These are phyloP conservation scores for Sceloporus tristichus DNA, from an alignment of 2,113 vertebrate species.

Conservation along the genomic window DNA sequence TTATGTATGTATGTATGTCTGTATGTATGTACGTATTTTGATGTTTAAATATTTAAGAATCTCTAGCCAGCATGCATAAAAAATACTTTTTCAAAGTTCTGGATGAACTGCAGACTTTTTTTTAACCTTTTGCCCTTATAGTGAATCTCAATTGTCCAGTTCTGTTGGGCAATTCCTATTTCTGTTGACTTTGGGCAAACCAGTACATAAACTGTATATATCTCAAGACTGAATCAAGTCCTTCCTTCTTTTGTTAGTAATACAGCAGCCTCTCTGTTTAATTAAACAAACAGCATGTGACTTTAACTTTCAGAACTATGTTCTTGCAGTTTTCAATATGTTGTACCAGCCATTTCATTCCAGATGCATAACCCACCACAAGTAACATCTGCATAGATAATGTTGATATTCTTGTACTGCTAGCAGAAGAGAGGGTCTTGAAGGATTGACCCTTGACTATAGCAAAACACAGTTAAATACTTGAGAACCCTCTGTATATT, in stretches of 20 bases:
- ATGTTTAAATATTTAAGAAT: too few relatives aligned
- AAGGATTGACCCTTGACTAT: not conserved
- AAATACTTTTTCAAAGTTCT: too few relatives aligned
- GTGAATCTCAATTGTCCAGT: fast-evolving
- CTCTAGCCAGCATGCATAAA: too few relatives aligned
- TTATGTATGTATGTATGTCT: too few relatives aligned
- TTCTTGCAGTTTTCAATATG: not conserved
- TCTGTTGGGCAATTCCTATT: not conserved
- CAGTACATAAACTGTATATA: not conserved
- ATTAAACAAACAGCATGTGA: not conserved
- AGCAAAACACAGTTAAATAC: not conserved
- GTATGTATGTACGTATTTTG: too few relatives aligned
- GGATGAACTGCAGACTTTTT: fast-evolving
- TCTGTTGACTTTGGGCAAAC: not conserved
- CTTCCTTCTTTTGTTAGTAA: not conserved
- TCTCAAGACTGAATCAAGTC: not conserved
- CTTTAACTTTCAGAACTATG: not conserved
- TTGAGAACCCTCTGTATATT: not conserved
- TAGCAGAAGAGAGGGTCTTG: not conserved
- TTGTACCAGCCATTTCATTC: not conserved
- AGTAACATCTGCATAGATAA: not conserved
- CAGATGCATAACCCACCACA: not conserved
- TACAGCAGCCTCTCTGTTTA: not conserved
- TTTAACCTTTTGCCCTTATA: fast-evolving
- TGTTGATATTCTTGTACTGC: not conserved